A percentile compares a stretch with the other conserved stretches of the same genome.
Conservation (phyloP, 2,113 vertebrate species). For the Piprites chloris region DNA sequence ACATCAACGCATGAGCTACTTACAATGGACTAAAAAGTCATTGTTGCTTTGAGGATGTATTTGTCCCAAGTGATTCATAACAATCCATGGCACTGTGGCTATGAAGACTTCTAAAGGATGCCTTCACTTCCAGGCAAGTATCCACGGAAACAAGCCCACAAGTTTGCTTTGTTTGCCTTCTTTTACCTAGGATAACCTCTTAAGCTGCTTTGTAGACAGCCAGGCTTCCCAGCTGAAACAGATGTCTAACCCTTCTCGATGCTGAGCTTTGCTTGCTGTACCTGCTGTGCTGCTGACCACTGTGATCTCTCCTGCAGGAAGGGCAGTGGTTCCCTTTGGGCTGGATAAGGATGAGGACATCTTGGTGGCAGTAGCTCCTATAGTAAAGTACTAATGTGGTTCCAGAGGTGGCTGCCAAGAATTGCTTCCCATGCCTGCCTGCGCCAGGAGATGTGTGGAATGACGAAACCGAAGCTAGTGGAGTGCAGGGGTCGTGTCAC, state of each 20-base stretch:
- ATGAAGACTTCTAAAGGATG: constrained; percentile 63
- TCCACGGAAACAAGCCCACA: constrained; percentile 62
- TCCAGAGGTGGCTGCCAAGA: constrained; percentile 35
- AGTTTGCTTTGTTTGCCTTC: constrained; percentile 58
- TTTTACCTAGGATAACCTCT: constrained; percentile 68
- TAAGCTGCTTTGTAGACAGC: constrained; percentile 34
- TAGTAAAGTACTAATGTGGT: neutral
- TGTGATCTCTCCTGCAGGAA: neutral
- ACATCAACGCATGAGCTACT: constrained; percentile 65
- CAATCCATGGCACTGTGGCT: constrained; percentile 48
- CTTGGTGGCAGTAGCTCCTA: neutral
- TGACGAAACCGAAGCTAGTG: neutral
- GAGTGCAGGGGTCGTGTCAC: neutral
- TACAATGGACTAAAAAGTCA: constrained; percentile 66
- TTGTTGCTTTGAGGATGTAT: constrained; percentile 67
- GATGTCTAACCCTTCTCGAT: neutral
- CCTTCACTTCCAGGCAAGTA: constrained; percentile 64
- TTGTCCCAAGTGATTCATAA: constrained; percentile 69
- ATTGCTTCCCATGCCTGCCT: constrained; percentile 18
- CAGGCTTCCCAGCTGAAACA: neutral
- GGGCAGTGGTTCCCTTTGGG: neutral
- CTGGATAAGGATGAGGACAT: neutral
- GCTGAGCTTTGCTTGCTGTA: neutral
- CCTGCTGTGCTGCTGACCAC: neutral
- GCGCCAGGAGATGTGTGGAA: constrained; percentile 10